Evolutionary conservation across 2,113 vertebrate genomes (phyloP), one percentile per base, ranked within the genome.

Genomic region (Geococcyx californianus): DNA sequence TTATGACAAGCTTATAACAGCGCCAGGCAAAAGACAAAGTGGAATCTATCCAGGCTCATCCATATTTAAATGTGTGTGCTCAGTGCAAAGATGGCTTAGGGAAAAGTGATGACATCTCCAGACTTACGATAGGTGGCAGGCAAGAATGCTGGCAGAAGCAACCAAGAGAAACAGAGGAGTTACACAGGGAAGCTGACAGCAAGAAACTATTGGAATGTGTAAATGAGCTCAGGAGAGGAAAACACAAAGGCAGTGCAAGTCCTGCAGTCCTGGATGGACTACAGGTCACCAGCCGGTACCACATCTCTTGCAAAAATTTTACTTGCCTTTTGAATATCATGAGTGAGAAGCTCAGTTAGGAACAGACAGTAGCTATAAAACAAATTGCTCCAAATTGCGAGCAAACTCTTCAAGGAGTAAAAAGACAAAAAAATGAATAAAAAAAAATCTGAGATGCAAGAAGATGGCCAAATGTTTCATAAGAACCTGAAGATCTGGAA

Each of bases 11-110:
- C 87, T 70, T 90, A 87, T 96, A 95, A 90, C 84, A 87, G 93
- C 88, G 93, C 94, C 95, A 96, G 94, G 95, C 96, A 97, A 97
- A 97, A 97, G 97, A 97, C 95, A 97, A 96, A 97, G 96, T 95
- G 96, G 97, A 93, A 94, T 85, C 73, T 63, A 25, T 96, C 96
- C 95, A 97, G 94, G 89, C 92, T 97, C 84, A 97, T 97, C 96
- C 97, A 97, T 97, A 97, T 97, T 97, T 96, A 96, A 97, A 76
- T 29, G 42, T 92, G 92, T 96, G 95, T 94, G 82, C 89, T 97
- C 90, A 88, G 77, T 31, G 58, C 93, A 95, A 89, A 80, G 52
- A 59, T 1, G 92, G 94, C 87, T 94, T 40, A 66, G 79, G 90
- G 89, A 93, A 60, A 90, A 74, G 88, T 2, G 42, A 36, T 94